Evolutionary conservation across 2,888 invertebrate species (phyloP), one percentile per base, ranked within the genome.

Genomic region (Aphrophora alni): DNA sequence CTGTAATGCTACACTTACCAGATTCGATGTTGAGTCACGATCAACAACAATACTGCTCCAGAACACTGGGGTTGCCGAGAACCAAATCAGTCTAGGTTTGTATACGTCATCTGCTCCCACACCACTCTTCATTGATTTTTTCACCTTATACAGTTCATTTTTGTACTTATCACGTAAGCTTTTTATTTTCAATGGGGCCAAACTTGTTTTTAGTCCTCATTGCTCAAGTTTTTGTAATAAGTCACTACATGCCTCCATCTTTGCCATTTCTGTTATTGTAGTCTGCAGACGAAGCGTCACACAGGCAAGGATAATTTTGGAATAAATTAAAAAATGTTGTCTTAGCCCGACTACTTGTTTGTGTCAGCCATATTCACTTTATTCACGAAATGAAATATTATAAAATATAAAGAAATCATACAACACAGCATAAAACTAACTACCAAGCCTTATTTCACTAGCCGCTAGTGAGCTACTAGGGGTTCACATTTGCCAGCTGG

Each of bases 281-380:
- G n/a, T n/a, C n/a, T n/a, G n/a, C n/a, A n/a, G n/a, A n/a, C n/a
- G n/a, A 75, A 51, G 38, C 24, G 38, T 44, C n/a, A n/a, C n/a
- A n/a, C n/a, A n/a, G n/a, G n/a, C n/a, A n/a, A n/a, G n/a, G n/a
- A n/a, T n/a, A n/a, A 75, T 75, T 75, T 75, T 24, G 44, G 25
- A 75, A 75, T 44, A 38, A 25, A 44, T 75, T 51, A 44, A 75
- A 8, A n/a, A 38, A 75, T 38, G 75, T 75, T 44, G 24, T 73
- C 73, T 28, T 73, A 33, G 38, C 75, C 75, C 25, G 75, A 75
- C 75, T 51, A 75, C 75, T 75, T 75, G 75, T 44, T 75, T 25
- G 25, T 75, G 75, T 75, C 75, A n/a, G 51, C 44, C 75, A 75
- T 75, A 75, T 75, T 75, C 75, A 75, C 75, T 44, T 38, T 75